Evolutionary conservation across 2,888 invertebrate species (phyloP).

Genomic region (Sialis fuliginosa): DNA sequence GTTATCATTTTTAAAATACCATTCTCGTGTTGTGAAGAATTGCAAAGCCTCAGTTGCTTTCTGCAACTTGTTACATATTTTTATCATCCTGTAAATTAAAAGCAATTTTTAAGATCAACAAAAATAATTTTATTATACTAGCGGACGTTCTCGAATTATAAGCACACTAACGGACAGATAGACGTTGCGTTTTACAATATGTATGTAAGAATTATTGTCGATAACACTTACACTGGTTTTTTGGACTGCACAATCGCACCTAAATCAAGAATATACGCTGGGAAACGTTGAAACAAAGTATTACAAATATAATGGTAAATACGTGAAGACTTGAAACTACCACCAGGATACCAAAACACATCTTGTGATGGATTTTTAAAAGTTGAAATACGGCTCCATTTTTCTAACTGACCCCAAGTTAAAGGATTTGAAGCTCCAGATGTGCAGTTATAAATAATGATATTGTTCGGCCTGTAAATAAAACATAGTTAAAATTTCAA

Average conservation of each 20-base stretch:
- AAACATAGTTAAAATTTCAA: neutral
- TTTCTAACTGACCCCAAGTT: conserved; percentile 46
- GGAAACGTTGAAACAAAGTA: conserved; percentile 34
- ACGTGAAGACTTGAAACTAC: conserved; percentile 30
- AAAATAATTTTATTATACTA: conserved; percentile 6
- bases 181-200: too few relatives aligned
- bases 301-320: conserved; percentile 18
- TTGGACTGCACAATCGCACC: conserved; percentile 32
- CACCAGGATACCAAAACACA: conserved; percentile 48
- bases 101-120: neutral
- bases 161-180: too few relatives aligned
- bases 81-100: conserved; percentile 39
- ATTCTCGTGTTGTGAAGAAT: conserved; percentile 52
- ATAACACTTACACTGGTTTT: conserved; percentile 32
- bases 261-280: conserved; percentile 40
- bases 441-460: conserved; percentile 59
- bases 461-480: conserved; percentile 19
- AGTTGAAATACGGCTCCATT: conserved; percentile 28
- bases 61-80: conserved; percentile 39
- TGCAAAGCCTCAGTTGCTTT: conserved; percentile 40
- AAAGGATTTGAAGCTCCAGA: conserved; percentile 52
- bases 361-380: conserved; percentile 40
- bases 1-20: conserved; percentile 41
- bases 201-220: too few relatives aligned
- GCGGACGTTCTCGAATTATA: too few relatives aligned